Evolutionary conservation across 1,140 invertebrate genomes (phyloP).

Genomic region (Papilio polytes): DNA sequence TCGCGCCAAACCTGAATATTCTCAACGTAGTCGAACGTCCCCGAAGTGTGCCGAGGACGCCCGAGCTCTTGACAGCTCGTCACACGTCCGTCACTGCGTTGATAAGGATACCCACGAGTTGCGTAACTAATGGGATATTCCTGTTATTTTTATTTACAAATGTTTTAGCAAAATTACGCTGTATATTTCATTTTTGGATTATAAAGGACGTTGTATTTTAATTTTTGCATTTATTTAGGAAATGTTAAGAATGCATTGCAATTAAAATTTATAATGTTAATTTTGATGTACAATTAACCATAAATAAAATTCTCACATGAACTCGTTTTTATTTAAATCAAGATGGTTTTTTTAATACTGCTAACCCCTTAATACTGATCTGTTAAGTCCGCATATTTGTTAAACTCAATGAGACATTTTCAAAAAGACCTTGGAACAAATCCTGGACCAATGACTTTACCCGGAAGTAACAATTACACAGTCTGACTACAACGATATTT

Average conservation of each 20-base stretch:
- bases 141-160: background rate
- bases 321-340: no score
- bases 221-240: no score
- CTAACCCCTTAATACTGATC: background rate
- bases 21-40: slow-evolving; percentile 30
- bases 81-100: slow-evolving; percentile 72
- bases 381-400: background rate
- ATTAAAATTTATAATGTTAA: no score
- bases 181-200: no score
- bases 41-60: slow-evolving; percentile 52
- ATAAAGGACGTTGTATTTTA: no score
- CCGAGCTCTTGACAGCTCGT: slow-evolving; percentile 77
- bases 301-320: no score
- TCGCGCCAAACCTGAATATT: slow-evolving; percentile 28
- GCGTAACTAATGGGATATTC: background rate
- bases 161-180: no score
- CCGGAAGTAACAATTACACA: background rate
- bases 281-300: no score
- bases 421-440: background rate
- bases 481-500: background rate
- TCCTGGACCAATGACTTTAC: slow-evolving; percentile 8
- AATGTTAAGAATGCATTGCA: no score
- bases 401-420: background rate
- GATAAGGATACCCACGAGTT: slow-evolving; percentile 57
- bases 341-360: background rate